Conservation (phyloP, 2,888 invertebrate species). For the Eurois occulta region DNA sequence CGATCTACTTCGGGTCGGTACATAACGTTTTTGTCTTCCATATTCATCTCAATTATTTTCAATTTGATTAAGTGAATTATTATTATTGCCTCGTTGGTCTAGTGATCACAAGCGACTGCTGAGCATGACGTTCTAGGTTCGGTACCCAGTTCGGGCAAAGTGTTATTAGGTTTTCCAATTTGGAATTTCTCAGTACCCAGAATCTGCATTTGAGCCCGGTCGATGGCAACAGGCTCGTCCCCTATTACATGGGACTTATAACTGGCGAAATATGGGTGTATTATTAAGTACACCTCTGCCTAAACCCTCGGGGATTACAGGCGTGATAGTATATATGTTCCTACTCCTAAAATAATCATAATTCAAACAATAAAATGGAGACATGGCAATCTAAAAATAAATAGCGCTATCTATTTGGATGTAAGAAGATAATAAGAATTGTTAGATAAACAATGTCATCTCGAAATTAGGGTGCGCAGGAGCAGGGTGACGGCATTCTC, state of each 20-base stretch:
- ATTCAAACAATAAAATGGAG: conserved; percentile 47
- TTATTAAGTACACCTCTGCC: not conserved
- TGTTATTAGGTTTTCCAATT: not conserved
- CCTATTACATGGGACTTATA: not conserved
- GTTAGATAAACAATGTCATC: conserved; percentile 59
- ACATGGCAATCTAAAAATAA: conserved; percentile 51
- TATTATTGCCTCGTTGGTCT: not conserved
- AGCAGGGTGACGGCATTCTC: conserved; percentile 51
- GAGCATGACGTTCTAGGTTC: not conserved
- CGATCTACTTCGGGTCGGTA: not conserved
- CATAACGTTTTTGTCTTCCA: not conserved
- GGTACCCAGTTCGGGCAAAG: not conserved
- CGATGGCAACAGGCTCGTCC: not conserved
- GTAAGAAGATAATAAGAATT: conserved; percentile 39
- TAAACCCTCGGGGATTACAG: not conserved
- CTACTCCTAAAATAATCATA: conserved; percentile 16
- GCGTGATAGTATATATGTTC: not conserved
- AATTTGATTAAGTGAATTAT: not conserved
- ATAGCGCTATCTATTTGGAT: conserved; percentile 61
- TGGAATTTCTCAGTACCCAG: not conserved
- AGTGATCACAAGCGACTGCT: not conserved
- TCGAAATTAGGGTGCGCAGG: conserved; percentile 60
- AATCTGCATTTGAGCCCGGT: not conserved
- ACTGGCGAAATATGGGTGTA: not conserved
- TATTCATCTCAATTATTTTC: not conserved